Evolutionary conservation across 2,113 vertebrate species (phyloP), one percentile per base, ranked within the genome.

Genomic region (Balaeniceps rex): DNA sequence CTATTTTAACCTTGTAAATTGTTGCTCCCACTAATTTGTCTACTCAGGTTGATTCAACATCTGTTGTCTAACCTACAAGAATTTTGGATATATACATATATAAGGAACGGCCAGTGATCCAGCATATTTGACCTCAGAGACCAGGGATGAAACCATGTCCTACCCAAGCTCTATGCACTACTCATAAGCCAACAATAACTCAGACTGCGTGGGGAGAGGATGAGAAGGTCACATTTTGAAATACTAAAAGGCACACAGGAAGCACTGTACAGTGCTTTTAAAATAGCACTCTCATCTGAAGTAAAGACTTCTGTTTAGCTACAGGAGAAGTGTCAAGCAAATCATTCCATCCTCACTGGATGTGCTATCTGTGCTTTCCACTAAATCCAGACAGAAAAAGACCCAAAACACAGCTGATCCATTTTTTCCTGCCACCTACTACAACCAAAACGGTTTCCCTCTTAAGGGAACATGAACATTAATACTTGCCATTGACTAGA

Each of bases 401-500:
- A 94, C 77, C 72, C 90, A 88, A 95, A 95, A 91, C 78, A 95
- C 84, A 91, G 93, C 51, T 90, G 94, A 96, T 96, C 78, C 90
- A 29, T 72, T 95, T 95, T 91, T 83, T 93, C 61, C 84, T 96
- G 87, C 87, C 95, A 94, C 96, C 93, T 94, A 96, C 94, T 69
- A 74, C 51, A 88, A 91, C 23, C 38, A 25, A 94, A 96, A 81
- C 9, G 10, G 46, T 83, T 88, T 90, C 34, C 75, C 52, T 96
- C 92, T 91, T 83, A 85, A 90, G 61, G 63, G 34, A 90, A 38
- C 58, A 76, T 2, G 46, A 80, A 19, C 91, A 79, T 69, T 91
- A 85, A 54, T 31, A 84, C 54, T 91, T 91, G 52, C 66, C 69
- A 89, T 44, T 83, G 61, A 82, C 70, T 78, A 70, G 60, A 63